These are phyloP conservation scores for Meghimatium bilineatum DNA, from an alignment of 2,888 invertebrate genomes.

Conservation along the genomic window DNA sequence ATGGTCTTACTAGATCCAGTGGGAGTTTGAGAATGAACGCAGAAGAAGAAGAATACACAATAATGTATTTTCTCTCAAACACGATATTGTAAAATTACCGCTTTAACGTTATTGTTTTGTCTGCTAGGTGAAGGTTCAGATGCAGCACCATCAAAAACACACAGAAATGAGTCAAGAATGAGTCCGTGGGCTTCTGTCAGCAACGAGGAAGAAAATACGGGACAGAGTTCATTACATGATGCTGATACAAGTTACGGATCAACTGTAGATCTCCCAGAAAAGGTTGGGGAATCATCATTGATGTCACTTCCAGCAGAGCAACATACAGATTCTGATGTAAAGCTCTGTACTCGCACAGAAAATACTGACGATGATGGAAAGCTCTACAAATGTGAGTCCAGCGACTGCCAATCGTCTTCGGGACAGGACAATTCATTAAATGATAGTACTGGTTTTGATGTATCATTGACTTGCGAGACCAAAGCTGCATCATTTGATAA, in stretches of 20 bases:
- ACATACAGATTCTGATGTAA: not conserved
- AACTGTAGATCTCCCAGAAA: not conserved
- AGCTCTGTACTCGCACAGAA: not conserved
- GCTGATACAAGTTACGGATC: not conserved
- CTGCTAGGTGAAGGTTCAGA: conserved; percentile 31
- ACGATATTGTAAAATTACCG: no score
- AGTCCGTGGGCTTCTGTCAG: conserved; percentile 40
- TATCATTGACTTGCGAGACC: not conserved
- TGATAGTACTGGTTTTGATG: conserved; percentile 34
- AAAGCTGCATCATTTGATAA: not conserved
- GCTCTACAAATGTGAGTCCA: not conserved
- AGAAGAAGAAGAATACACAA: no score
- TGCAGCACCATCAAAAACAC: not conserved
- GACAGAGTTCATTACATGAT: not conserved
- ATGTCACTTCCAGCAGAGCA: not conserved
- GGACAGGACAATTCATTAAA: not conserved
- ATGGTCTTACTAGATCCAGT: no score
- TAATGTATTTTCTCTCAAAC: no score
- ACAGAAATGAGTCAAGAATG: not conserved
- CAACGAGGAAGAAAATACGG: conserved; percentile 29
- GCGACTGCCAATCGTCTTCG: not conserved
- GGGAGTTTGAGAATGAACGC: no score
- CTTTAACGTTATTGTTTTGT: no score
- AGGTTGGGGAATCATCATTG: not conserved
- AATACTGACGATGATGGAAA: not conserved